Percentiles rank a stretch among this genome's conserved stretches.
Conservation (phyloP, 2,113 vertebrate genomes). For the Salvator merianae region DNA sequence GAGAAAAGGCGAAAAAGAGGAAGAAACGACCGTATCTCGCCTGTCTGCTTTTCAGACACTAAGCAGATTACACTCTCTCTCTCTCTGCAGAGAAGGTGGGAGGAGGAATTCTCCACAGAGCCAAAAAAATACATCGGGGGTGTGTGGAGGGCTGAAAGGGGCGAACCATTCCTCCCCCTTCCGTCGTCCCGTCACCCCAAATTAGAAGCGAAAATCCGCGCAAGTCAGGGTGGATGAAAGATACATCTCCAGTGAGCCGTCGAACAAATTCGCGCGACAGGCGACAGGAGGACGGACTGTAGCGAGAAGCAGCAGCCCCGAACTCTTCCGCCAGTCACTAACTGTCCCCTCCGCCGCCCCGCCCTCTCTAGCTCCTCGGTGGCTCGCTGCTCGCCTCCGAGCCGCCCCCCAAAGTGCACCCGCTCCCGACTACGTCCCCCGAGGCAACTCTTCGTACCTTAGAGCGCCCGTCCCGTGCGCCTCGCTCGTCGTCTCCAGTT, state of each 20-base stretch:
- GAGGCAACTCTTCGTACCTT: not conserved
- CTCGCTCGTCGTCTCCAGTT: slow-evolving; percentile 19
- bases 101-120: too few species aligned
- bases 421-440: too few species aligned
- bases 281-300: not conserved
- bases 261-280: not conserved
- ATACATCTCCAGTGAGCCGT: not conserved
- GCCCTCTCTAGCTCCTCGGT: not conserved
- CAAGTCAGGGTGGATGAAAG: not conserved
- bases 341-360: too few species aligned
- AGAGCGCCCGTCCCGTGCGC: not conserved
- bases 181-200: not conserved
- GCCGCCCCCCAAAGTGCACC: not conserved
- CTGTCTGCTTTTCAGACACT: too few species aligned
- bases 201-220: not conserved
- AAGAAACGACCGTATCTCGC: too few species aligned
- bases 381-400: not conserved
- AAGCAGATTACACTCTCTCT: too few species aligned
- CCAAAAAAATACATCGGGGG: too few species aligned
- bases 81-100: too few species aligned
- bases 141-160: too few species aligned
- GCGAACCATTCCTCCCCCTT: not conserved
- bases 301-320: too few species aligned
- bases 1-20: not conserved
- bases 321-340: too few species aligned